A percentile compares a stretch with the other conserved stretches of the same genome.
Conservation (phyloP, 2,797 vertebrate genomes). For the Harpagifer antarcticus region DNA sequence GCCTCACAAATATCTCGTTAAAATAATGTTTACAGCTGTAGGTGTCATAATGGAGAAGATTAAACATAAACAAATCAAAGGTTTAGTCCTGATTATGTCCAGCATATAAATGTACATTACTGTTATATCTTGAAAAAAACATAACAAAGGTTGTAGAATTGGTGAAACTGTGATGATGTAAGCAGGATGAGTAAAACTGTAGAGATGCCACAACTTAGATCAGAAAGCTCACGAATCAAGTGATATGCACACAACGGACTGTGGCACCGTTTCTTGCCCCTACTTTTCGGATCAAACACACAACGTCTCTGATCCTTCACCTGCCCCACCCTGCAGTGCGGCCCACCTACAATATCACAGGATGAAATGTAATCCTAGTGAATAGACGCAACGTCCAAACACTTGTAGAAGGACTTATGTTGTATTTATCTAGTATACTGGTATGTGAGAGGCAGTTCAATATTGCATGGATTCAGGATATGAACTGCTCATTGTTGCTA, state of each 20-base stretch:
- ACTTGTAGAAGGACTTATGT: not conserved
- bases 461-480: conserved; percentile 29
- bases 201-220: conserved; percentile 7
- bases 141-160: not conserved
- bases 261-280: conserved; percentile 28
- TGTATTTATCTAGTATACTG: not conserved
- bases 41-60: not conserved
- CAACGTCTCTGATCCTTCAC: conserved; percentile 43
- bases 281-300: conserved; percentile 45
- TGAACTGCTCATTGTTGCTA: conserved; percentile 18
- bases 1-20: not conserved
- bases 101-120: not conserved
- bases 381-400: conserved; percentile 20
- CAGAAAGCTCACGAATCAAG: not conserved
- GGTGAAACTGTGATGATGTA: not conserved
- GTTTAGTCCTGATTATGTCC: not conserved
- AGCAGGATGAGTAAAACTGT: not conserved
- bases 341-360: conserved; percentile 46
- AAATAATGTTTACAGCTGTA: not conserved
- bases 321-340: conserved; percentile 44
- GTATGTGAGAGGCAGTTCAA: conserved; percentile 23
- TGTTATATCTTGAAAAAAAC: not conserved
- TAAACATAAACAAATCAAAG: not conserved
- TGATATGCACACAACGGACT: conserved; percentile 18
- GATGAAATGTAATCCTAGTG: conserved; percentile 39